Evolutionary conservation across 2,113 vertebrate genomes (phyloP).

Genomic region (Macquaria ambigua): DNA sequence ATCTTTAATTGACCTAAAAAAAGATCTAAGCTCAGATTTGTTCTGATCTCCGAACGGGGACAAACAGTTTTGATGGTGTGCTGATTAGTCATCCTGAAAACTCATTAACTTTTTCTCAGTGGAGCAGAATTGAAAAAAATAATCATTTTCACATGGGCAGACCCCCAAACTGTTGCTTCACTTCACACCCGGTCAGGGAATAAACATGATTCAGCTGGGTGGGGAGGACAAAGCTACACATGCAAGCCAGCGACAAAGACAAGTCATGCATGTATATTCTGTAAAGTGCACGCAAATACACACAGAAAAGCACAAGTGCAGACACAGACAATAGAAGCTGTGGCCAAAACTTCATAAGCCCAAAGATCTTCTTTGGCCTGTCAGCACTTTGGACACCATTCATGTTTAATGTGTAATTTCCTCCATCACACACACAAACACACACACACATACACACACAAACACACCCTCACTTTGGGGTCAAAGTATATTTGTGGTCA

Average conservation of each 20-base stretch:
- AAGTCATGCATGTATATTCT: background rate
- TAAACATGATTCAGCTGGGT: slow-evolving; percentile 41
- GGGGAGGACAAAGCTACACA: slow-evolving; percentile 27
- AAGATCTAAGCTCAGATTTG: background rate
- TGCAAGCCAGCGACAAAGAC: slow-evolving; percentile 10
- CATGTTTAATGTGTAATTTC: slow-evolving; percentile 43
- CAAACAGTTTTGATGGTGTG: background rate
- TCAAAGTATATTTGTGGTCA: slow-evolving; percentile 61
- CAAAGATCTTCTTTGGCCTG: slow-evolving; percentile 7
- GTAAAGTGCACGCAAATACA: background rate
- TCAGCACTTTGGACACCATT: slow-evolving; percentile 13
- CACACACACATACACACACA: background rate
- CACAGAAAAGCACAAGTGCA: background rate
- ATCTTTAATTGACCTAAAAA: slow-evolving; percentile 31
- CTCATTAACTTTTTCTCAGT: slow-evolving; percentile 15
- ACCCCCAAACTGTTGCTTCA: slow-evolving; percentile 41
- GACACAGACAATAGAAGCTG: background rate
- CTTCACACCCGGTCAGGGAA: slow-evolving; percentile 12
- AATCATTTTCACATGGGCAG: background rate
- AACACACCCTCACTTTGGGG: slow-evolving; percentile 20
- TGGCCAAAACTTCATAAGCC: background rate
- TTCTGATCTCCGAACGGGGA: slow-evolving; percentile 6
- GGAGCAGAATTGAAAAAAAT: background rate
- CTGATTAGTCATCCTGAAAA: slow-evolving; percentile 13
- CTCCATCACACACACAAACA: slow-evolving; percentile 23